Base-by-base conservation (phyloP, 2,113 vertebrate species). In the Herpailurus yagouaroundi region DNA sequence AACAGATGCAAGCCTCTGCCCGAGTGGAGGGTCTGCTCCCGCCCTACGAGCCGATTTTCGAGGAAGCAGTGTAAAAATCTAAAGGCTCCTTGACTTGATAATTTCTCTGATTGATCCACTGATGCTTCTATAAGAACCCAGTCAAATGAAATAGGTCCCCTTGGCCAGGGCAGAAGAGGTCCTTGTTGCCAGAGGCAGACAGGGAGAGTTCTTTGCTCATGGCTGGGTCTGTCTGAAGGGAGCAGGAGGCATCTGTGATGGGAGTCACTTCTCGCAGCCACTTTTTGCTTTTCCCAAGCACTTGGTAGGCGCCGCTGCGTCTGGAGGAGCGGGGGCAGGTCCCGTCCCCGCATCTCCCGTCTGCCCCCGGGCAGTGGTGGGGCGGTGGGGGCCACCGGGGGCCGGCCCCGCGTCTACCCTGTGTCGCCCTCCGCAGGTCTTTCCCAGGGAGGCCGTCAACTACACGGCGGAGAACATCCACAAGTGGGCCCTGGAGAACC, bases 401-500 rank as follows among this genome's bases (percentile, higher is more conserved):
- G 50, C 41, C 48, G 18, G 25, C 29, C 55, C 63, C 21, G 11
- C n/a, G 18, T 52, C 93, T 89, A 31, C n/a, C 27, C 10, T 71
- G 23, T 71, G 48, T 31, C 97, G 55, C 96, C 64, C 41, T n/a
- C 87, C 85, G 16, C 97, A 99, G 99, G 97, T 99, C 79, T 99
- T 99, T 93, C 99, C 99, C 36, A 98, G 98, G 52, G 97, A 99
- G 21, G 95, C 98, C 77, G 98, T 98, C 96, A 99, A 99, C 99
- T 99, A 99, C 97, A 99, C 99, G 0, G 99, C 99, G 2, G 99
- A 99, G 95, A 99, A 99, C 95, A 98, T 99, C 84, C 99, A 99
- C 66, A 99, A 98, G 93, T 99, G 99, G 99, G 99, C 99, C 96
- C 99, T 99, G 68, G 99, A 99, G 90, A 99, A 99, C 96, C 97